Evolutionary conservation across 2,888 invertebrate genomes (phyloP).

Genomic region (Megalurothrips usitatus): DNA sequence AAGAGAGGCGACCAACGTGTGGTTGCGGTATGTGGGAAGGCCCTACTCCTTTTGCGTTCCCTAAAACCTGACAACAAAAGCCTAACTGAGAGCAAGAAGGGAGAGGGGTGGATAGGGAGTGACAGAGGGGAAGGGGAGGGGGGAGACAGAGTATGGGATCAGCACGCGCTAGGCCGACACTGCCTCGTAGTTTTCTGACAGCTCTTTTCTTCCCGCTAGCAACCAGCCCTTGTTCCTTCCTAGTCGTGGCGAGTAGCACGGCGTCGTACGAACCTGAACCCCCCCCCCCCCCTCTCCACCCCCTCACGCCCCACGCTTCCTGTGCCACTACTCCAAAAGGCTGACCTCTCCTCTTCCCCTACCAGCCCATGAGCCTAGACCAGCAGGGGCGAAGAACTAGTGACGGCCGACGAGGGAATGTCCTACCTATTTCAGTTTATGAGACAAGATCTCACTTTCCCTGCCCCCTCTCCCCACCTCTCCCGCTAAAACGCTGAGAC

Average conservation of each 20-base stretch:
- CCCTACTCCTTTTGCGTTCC: too few species aligned
- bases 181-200: neutral
- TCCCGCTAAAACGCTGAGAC: too few species aligned
- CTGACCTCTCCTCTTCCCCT: too few species aligned
- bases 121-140: conserved; percentile 25
- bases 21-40: too few species aligned
- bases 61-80: neutral
- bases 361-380: too few species aligned
- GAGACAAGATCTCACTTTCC: too few species aligned
- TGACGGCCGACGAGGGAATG: too few species aligned
- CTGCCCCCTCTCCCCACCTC: too few species aligned
- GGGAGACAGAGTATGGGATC: neutral
- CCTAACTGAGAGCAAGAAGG: neutral
- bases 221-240: neutral
- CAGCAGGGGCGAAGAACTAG: too few species aligned
- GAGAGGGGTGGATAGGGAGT: conserved; percentile 17
- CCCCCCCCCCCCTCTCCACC: neutral
- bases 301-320: neutral
- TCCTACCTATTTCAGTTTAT: too few species aligned
- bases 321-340: neutral
- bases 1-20: too few species aligned
- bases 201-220: neutral
- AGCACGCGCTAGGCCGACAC: neutral
- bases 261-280: neutral
- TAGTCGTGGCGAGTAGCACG: neutral